These are phyloP conservation scores for Craseonycteris thonglongyai DNA, from an alignment of 2,113 vertebrate genomes.

Conservation along the genomic window DNA sequence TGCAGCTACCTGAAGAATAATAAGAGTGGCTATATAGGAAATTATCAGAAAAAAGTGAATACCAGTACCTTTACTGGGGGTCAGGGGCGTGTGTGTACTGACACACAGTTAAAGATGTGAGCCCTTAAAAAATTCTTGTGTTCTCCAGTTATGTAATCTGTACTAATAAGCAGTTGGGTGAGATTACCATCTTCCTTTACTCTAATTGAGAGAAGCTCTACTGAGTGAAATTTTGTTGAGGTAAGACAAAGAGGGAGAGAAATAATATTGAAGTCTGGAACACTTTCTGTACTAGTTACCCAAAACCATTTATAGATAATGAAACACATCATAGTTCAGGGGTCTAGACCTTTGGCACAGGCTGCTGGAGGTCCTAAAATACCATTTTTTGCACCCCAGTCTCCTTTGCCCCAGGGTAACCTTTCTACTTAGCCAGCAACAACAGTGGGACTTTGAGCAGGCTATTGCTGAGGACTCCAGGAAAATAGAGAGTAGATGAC, in stretches of 20 bases:
- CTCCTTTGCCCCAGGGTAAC: not conserved
- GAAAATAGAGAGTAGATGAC: not conserved
- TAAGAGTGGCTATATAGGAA: not conserved
- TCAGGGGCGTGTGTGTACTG: accelerated
- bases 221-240: not conserved
- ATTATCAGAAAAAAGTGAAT: not conserved
- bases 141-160: not conserved
- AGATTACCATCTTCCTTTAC: not conserved
- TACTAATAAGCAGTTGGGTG: not conserved
- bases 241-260: not conserved
- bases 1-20: not conserved
- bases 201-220: not conserved
- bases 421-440: not conserved
- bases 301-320: not conserved
- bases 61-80: not conserved
- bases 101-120: not conserved
- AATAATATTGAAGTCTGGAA: not conserved
- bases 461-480: not conserved
- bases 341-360: not conserved
- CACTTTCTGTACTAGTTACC: not conserved
- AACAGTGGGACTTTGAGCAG: not conserved
- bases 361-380: not conserved
- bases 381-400: not conserved
- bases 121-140: not conserved
- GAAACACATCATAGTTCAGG: not conserved